Conservation (phyloP, 2,888 invertebrate genomes). For the Drosophila sordidula region DNA sequence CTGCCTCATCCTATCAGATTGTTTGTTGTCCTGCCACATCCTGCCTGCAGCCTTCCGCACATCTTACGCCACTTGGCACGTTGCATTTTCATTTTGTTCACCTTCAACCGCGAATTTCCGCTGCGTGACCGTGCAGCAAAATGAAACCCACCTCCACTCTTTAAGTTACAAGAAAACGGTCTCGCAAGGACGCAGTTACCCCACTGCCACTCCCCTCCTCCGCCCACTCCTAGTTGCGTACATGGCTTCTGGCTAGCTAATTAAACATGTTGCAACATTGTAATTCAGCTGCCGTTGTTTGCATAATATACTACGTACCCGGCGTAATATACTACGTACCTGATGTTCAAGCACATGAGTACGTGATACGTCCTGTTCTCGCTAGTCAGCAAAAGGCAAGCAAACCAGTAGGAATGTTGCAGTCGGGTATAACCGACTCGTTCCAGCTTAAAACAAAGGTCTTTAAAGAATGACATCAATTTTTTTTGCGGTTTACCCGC, state of each 20-base stretch:
- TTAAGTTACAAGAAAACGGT: neutral
- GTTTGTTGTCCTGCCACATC: constrained; percentile 2
- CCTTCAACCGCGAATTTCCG: constrained; percentile 48
- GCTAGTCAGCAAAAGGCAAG: constrained; percentile 1
- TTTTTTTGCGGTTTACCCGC: too few relatives aligned
- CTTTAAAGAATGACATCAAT: too few relatives aligned
- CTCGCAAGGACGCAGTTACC: too few relatives aligned
- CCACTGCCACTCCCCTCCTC: neutral
- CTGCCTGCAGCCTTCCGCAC: constrained; percentile 1
- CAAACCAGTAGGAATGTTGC: neutral
- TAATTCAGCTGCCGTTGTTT: constrained; percentile 35
- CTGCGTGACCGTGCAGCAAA: constrained; percentile 46
- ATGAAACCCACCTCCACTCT: constrained; percentile 12
- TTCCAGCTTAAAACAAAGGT: too few relatives aligned
- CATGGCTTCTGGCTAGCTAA: constrained; percentile 52
- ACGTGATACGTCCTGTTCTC: neutral
- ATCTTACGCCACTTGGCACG: constrained; percentile 34
- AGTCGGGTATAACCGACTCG: too few relatives aligned
- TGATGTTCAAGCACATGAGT: neutral
- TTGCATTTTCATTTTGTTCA: constrained; percentile 38
- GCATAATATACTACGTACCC: constrained; percentile 24
- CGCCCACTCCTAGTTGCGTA: neutral
- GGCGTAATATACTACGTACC: constrained; percentile 24
- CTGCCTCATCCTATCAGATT: constrained; percentile 16
- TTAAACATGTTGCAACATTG: constrained; percentile 65